Conservation (phyloP, 2,797 vertebrate genomes). For the Fratercula arctica region DNA sequence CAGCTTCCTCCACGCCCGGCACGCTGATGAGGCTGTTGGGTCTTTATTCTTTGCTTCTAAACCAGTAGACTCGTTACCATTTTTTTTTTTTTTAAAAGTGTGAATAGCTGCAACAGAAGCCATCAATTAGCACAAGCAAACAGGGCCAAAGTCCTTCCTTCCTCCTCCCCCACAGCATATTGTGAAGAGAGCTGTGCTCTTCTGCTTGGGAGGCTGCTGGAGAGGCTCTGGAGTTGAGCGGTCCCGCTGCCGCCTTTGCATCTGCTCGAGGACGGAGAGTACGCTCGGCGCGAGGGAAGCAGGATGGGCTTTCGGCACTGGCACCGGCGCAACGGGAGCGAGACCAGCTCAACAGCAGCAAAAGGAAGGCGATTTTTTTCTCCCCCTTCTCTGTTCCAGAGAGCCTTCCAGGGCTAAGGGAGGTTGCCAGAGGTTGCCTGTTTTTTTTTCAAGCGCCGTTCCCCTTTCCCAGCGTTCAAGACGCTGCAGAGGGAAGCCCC, state of each 20-base stretch:
- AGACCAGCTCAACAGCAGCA: slow-evolving; percentile 52
- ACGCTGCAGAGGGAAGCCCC: slow-evolving; percentile 59
- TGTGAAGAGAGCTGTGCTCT: slow-evolving; percentile 66
- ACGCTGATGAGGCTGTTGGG: slow-evolving; percentile 15
- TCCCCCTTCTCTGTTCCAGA: slow-evolving; percentile 58
- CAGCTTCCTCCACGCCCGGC: neutral
- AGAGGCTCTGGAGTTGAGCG: slow-evolving; percentile 56
- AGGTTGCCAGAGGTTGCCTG: slow-evolving; percentile 66
- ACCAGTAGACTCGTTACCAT: slow-evolving; percentile 70
- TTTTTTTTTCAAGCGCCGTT: slow-evolving; percentile 5
- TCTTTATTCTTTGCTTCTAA: slow-evolving; percentile 71
- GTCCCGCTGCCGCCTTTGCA: slow-evolving; percentile 57
- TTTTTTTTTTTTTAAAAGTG: slow-evolving; percentile 54
- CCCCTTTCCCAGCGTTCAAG: slow-evolving; percentile 21
- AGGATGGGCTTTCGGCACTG: slow-evolving; percentile 28
- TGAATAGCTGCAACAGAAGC: slow-evolving; percentile 78
- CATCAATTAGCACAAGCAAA: slow-evolving; percentile 76
- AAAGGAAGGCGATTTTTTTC: slow-evolving; percentile 15
- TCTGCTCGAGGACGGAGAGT: slow-evolving; percentile 58
- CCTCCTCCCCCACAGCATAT: slow-evolving; percentile 69
- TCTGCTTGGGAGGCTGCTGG: slow-evolving; percentile 60
- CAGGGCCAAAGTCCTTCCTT: slow-evolving; percentile 69
- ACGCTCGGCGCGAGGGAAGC: neutral
- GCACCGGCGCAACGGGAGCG: slow-evolving; percentile 37
- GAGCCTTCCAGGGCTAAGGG: slow-evolving; percentile 64